Evolutionary conservation across 37 sponge, comb jelly and placozoan species (phyloP).

Genomic region (Spongia lamella): DNA sequence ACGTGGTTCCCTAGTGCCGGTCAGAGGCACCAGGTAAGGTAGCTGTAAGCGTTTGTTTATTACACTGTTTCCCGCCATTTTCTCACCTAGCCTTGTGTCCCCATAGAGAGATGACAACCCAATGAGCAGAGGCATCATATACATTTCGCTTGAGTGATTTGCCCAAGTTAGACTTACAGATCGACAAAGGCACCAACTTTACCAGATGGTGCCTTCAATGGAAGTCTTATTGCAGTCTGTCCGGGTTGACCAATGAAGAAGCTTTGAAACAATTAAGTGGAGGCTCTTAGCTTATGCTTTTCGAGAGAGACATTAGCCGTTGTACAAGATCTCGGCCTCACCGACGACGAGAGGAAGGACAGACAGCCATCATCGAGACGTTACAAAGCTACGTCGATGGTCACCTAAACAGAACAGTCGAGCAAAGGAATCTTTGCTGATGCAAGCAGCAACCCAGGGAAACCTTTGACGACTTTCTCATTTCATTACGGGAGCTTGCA

Average conservation of each 20-base stretch:
- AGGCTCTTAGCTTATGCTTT: conserved; percentile 35
- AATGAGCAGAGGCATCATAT: too few relatives aligned
- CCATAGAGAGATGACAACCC: too few relatives aligned
- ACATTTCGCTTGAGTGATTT: conserved; percentile 21
- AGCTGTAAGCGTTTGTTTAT: too few relatives aligned
- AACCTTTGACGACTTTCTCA: conserved; percentile 18
- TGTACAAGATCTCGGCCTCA: conserved; percentile 27
- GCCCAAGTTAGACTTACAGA: conserved; percentile 38
- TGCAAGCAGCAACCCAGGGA: conserved; percentile 24
- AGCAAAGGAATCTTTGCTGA: conserved; percentile 11
- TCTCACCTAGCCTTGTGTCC: too few relatives aligned
- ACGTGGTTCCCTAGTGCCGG: too few relatives aligned
- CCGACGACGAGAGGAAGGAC: conserved; percentile 3
- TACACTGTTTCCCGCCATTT: too few relatives aligned
- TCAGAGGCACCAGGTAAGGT: too few relatives aligned
- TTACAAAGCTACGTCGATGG: conserved; percentile 2
- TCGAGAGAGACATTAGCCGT: conserved; percentile 29
- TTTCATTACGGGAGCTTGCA: conserved; percentile 21
- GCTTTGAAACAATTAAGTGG: conserved; percentile 15
- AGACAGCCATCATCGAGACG: neutral
- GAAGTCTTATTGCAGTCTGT: conserved; percentile 31
- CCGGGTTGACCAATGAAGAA: neutral
- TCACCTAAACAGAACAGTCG: conserved; percentile 15
- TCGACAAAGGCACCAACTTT: conserved; percentile 34
- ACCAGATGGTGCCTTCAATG: conserved; percentile 21